phyloP scores from a whole-genome alignment of 2,113 vertebrate genomes.

The human (Homo sapiens) region GRCh38 chr3:30499001-30499500 shows the following conservation, averaged over 20 bases:
- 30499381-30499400: not conserved
- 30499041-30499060: accelerated
- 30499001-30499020: not conserved
- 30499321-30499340: not conserved
- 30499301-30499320: not conserved
- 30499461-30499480: not conserved
- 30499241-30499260: not conserved
- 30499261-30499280: not conserved
- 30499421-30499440: not conserved
- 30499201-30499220: not conserved
- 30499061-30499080: not conserved
- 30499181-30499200: not conserved
- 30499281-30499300: not conserved
- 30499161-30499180: not conserved
- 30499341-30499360: not conserved
- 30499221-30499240: not conserved
- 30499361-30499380: not conserved
- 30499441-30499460: not conserved
- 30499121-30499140: not conserved
- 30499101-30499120: not conserved
- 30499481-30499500: not conserved
- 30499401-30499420: not conserved
- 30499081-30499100: not conserved
- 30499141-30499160: not conserved
- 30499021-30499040: not conserved